Percentiles rank a stretch among this genome's conserved stretches.
Conservation (phyloP, 2,888 invertebrate species). For the Dicroscelio sp. region DNA sequence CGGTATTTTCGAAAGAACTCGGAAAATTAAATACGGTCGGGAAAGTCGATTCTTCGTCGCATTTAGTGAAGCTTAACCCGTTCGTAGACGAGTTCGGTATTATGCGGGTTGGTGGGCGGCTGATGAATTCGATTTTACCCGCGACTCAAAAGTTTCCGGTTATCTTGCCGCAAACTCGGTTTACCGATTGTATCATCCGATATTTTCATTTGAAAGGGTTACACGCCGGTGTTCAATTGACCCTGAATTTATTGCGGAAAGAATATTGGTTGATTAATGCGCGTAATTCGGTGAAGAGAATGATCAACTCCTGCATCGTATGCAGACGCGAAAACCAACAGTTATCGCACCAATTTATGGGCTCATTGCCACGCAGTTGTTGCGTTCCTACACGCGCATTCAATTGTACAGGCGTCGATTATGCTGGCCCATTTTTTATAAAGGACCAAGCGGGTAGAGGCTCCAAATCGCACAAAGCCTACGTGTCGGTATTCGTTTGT, state of each 20-base stretch:
- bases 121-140: too few relatives aligned
- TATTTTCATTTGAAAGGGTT: too few relatives aligned
- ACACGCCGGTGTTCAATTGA: too few relatives aligned
- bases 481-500: slow-evolving; percentile 12
- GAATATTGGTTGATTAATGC: too few relatives aligned
- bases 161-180: too few relatives aligned
- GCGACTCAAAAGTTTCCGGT: too few relatives aligned
- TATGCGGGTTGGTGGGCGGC: too few relatives aligned
- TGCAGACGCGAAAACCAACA: slow-evolving; percentile 5
- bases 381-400: slow-evolving; percentile 11
- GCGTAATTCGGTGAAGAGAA: neutral
- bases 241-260: too few relatives aligned
- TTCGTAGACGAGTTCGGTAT: too few relatives aligned
- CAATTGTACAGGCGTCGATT: neutral
- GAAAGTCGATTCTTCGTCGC: neutral
- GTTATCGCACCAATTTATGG: neutral
- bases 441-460: neutral
- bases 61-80: too few relatives aligned
- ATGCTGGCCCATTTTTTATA: neutral
- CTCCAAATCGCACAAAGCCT: neutral
- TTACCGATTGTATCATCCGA: too few relatives aligned
- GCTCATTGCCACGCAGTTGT: neutral
- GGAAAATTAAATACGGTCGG: neutral
- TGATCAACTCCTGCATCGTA: neutral
- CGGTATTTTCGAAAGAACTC: neutral